These are phyloP conservation scores for Neodiprion virginianus DNA, from an alignment of 1,140 invertebrate genomes.

Conservation along the genomic window DNA sequence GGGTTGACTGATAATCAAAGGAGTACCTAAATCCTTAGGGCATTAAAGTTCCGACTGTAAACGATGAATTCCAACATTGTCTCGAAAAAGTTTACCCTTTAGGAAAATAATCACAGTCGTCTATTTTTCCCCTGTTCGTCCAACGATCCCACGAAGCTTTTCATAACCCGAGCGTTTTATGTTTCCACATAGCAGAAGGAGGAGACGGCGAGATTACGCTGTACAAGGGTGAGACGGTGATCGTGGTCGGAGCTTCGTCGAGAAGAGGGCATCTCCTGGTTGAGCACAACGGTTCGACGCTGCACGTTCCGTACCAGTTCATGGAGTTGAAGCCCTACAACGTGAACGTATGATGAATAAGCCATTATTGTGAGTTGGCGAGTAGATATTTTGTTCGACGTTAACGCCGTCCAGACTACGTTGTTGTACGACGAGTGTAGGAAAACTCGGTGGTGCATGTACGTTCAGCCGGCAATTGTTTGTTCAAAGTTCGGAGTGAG, in stretches of 20 bases:
- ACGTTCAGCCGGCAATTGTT: constrained; percentile 19
- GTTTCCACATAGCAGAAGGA: constrained; percentile 61
- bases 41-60: too few relatives aligned
- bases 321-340: constrained; percentile 75
- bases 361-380: neutral
- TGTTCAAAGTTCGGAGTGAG: neutral
- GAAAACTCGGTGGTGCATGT: constrained; percentile 35
- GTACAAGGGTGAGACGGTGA: constrained; percentile 81
- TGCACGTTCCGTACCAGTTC: constrained; percentile 88
- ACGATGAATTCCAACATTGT: neutral
- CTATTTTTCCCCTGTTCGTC: too few relatives aligned
- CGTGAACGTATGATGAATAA: constrained; percentile 51
- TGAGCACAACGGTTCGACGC: constrained; percentile 79
- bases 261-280: constrained; percentile 83
- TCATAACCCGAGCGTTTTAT: constrained; percentile 16
- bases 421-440: too few relatives aligned
- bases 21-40: too few relatives aligned
- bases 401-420: constrained; percentile 10
- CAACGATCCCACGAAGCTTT: too few relatives aligned
- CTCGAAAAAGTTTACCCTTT: neutral
- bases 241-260: constrained; percentile 82
- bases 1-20: too few relatives aligned
- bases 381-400: neutral
- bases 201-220: constrained; percentile 68
- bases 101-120: too few relatives aligned